A percentile compares a stretch with the other conserved stretches of the same genome.
Conservation (phyloP, 2,888 invertebrate genomes). For the Sisyra terminalis region DNA sequence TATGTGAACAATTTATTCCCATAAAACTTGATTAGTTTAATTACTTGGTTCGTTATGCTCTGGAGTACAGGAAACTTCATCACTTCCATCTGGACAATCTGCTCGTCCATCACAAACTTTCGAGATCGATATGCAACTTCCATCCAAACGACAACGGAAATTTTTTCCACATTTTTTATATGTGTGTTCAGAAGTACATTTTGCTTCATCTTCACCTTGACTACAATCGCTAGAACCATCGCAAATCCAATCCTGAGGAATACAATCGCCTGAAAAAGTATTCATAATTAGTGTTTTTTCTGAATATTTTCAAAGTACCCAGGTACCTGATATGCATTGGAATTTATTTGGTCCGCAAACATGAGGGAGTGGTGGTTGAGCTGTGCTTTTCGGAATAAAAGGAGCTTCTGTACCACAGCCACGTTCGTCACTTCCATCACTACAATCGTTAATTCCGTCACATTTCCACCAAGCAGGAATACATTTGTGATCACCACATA, state of each 20-base stretch:
- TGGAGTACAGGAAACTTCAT: constrained; percentile 25
- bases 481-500: constrained; percentile 50
- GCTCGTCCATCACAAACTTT: constrained; percentile 32
- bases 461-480: constrained; percentile 71
- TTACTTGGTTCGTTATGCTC: constrained; percentile 19
- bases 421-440: constrained; percentile 55
- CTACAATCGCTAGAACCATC: constrained; percentile 41
- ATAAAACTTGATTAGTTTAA: not conserved
- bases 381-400: constrained; percentile 9
- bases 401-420: constrained; percentile 29
- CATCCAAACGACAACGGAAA: constrained; percentile 40
- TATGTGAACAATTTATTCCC: not conserved
- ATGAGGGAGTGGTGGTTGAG: constrained; percentile 14
- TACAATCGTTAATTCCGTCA: constrained; percentile 60
- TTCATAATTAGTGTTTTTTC: constrained; percentile 11
- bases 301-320: constrained; percentile 17
- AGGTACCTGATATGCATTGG: constrained; percentile 29
- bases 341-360: constrained; percentile 38
- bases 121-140: constrained; percentile 36
- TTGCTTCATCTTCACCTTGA: constrained; percentile 42
- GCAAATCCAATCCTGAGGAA: constrained; percentile 42
- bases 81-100: constrained; percentile 40
- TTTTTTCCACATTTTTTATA: constrained; percentile 22
- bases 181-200: constrained; percentile 20
- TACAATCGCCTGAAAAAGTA: constrained; percentile 31